These are phyloP conservation scores for Drosophila simulans DNA, from an alignment of 1,140 invertebrate genomes.

Conservation along the genomic window DNA sequence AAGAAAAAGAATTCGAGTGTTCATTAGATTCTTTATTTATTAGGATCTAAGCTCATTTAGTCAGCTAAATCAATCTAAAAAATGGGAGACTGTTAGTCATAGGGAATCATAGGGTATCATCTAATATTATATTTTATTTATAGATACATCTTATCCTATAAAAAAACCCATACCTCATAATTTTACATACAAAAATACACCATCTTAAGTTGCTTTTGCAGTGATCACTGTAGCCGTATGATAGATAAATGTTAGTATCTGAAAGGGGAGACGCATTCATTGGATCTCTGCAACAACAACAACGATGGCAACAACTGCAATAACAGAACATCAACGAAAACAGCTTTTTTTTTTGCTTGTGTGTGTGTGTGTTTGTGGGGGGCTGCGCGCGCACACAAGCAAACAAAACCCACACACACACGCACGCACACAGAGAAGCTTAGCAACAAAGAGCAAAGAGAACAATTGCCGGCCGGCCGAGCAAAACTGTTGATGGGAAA, in stretches of 20 bases:
- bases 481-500: conserved; percentile 29
- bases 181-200: no score
- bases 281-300: conserved; percentile 29
- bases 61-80: no score
- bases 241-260: neutral
- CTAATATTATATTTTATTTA: no score
- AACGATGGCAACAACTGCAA: conserved; percentile 35
- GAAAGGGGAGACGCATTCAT: conserved; percentile 17
- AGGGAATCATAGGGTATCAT: no score
- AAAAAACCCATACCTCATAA: no score
- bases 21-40: neutral
- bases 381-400: conserved; percentile 56
- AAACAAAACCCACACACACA: conserved; percentile 13
- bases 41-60: no score
- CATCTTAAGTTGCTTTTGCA: no score
- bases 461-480: conserved; percentile 71
- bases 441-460: conserved; percentile 19
- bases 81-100: no score
- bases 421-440: neutral
- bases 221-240: conserved; percentile 1
- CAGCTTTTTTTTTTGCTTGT: conserved; percentile 28
- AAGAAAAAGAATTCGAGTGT: neutral
- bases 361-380: conserved; percentile 2
- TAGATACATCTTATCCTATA: no score
- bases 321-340: conserved; percentile 33